Percentiles rank a stretch among this genome's conserved stretches.
Evolutionary conservation across 2,113 vertebrate genomes (phyloP).

Genomic region (Sinocyclocheilus grahami): DNA sequence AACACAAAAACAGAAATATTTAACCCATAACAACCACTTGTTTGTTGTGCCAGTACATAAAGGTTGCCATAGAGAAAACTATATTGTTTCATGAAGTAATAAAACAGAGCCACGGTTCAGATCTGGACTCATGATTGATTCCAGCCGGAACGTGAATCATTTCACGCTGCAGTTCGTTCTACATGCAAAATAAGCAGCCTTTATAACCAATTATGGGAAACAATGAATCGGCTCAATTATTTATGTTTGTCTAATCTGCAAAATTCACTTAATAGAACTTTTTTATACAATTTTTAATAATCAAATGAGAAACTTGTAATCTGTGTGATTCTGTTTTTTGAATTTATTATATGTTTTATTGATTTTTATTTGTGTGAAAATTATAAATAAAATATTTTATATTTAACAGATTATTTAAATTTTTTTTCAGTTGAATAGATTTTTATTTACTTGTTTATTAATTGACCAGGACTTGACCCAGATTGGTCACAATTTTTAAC

Average conservation of each 20-base stretch:
- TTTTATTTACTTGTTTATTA: too few species aligned
- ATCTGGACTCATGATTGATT: not conserved
- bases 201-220: not conserved
- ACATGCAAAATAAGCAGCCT: not conserved
- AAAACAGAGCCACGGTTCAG: not conserved
- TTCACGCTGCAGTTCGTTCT: not conserved
- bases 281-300: not conserved
- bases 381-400: too few species aligned
- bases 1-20: conserved; percentile 31
- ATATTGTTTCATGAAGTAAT: conserved; percentile 1
- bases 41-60: conserved; percentile 7
- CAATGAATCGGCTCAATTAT: not conserved
- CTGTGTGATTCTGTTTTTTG: not conserved
- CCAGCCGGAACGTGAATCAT: not conserved
- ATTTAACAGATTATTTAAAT: too few species aligned
- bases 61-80: conserved; percentile 19
- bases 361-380: not conserved
- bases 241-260: not conserved
- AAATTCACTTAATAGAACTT: not conserved
- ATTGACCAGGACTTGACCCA: too few species aligned
- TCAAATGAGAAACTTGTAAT: not conserved
- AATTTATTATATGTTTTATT: not conserved
- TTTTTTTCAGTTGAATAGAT: too few species aligned
- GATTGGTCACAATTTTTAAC: too few species aligned
- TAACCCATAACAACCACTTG: not conserved